Conservation (phyloP, 2,113 vertebrate genomes). For the Smithornis capensis region DNA sequence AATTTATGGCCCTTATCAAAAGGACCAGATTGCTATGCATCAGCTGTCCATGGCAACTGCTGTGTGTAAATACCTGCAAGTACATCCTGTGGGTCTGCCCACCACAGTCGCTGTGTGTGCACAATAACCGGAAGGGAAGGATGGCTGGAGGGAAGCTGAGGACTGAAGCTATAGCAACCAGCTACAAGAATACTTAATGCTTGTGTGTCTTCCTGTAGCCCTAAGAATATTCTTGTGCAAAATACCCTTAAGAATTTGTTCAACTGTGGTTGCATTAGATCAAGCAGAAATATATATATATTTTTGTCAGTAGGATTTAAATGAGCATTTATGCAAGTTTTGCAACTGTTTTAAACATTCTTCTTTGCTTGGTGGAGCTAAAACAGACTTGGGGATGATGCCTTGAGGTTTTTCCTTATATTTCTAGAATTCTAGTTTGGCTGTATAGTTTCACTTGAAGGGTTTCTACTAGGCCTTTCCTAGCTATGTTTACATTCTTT, state of each 20-base stretch:
- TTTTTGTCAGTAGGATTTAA: background rate
- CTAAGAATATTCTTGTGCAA: background rate
- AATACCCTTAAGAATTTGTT: background rate
- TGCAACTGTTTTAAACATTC: background rate
- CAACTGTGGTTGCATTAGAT: background rate
- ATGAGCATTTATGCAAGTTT: background rate
- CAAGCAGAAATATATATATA: background rate
- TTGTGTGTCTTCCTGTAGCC: background rate
- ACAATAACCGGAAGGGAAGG: slow-evolving; percentile 36
- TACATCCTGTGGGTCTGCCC: slow-evolving; percentile 14
- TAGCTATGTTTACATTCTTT: no score
- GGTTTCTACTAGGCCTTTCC: no score
- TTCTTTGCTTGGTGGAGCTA: background rate
- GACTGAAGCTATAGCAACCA: background rate
- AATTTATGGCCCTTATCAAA: background rate
- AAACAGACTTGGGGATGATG: background rate
- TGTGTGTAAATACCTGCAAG: background rate
- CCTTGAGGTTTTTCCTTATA: background rate
- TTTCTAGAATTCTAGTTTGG: no score
- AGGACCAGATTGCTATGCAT: background rate
- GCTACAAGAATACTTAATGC: background rate
- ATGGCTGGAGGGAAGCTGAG: background rate
- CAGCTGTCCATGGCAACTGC: background rate
- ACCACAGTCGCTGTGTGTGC: fast-evolving
- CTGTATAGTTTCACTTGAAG: no score